Base-by-base conservation (phyloP, 2,113 vertebrate genomes). In the Paramormyrops kingsleyae region DNA sequence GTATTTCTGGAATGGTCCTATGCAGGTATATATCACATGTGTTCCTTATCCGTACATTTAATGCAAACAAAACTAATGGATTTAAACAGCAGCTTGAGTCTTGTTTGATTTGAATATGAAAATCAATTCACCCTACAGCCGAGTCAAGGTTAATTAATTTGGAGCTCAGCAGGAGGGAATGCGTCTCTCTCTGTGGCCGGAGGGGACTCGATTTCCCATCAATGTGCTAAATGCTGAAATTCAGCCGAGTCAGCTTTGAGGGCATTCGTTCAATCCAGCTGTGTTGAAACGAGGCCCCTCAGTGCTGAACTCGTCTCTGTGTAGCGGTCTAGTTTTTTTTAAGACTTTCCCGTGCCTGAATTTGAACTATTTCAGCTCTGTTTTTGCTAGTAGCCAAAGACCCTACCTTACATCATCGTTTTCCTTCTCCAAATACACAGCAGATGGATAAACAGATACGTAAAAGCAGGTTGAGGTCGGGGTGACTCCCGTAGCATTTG, bases 141-240 rank as follows among this genome's bases (percentile, higher is more conserved):
- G 15, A 80, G 74, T 80, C 74, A 42, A 80, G 74, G 74, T 39
- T 80, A 80, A 80, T 80, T 80, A 80, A 80, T 80, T 80, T 80
- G 35, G 35, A 39, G 74, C 35, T 6, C 35, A 39, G 35, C 35
- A 7, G 35, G 74, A 17, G 6, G 74, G 74, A 39, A 39, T 17
- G 35, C 15, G 27, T 13, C 31, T 17, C 12, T 13, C 70, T 24
- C 27, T 17, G 35, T 19, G 74, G 17, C 15, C 15, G 2, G 15
- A 42, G 35, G 31, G 31, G 35, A 35, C 74, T 80, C 35, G 15
- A 42, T 42, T 19, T 80, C 74, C 35, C 1, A 80, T 19, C 74
- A 15, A 17, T 39, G 35, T 13, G 74, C 35, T 80, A 80, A 35
- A 42, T 17, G 74, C 13, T 42, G 74, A 19, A 80, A 80, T 19